Evolutionary conservation across 1,140 invertebrate species (phyloP).

Genomic region (Neodiprion lecontei): DNA sequence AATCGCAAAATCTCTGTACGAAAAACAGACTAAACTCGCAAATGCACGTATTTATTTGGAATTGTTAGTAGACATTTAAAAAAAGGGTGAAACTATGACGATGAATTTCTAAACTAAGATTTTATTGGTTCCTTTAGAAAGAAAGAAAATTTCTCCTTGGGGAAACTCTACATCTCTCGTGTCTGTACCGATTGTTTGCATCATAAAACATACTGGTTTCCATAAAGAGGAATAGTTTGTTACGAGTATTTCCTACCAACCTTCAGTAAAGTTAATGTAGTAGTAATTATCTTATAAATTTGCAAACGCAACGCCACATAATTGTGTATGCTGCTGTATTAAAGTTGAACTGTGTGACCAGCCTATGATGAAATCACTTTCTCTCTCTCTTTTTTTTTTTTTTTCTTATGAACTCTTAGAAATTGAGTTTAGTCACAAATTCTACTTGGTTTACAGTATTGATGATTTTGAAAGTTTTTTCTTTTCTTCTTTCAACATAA

Average conservation of each 20-base stretch:
- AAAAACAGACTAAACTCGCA: not conserved
- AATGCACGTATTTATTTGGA: constrained; percentile 16
- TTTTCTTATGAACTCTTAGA: not conserved
- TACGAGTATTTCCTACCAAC: constrained; percentile 9
- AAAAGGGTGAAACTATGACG: constrained; percentile 27
- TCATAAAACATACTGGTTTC: constrained; percentile 31
- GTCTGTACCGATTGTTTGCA: constrained; percentile 18
- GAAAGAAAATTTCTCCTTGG: constrained; percentile 11
- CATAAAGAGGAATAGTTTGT: constrained; percentile 36
- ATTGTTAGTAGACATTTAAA: constrained; percentile 13
- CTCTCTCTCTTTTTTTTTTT: not conserved
- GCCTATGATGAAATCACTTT: not conserved
- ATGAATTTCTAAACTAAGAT: constrained; percentile 28
- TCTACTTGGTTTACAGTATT: too few species aligned
- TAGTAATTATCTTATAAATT: too few species aligned
- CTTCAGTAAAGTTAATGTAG: not conserved
- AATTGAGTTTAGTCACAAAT: not conserved
- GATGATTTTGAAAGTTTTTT: too few species aligned
- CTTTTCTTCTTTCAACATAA: too few species aligned
- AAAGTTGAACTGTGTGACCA: not conserved
- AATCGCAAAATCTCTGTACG: too few species aligned
- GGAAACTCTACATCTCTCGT: constrained; percentile 22
- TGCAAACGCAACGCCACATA: not conserved
- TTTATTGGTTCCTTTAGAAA: constrained; percentile 30
- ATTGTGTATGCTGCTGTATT: not conserved